Base-by-base conservation (phyloP, 1,140 invertebrate species). In the Delia radicum region DNA sequence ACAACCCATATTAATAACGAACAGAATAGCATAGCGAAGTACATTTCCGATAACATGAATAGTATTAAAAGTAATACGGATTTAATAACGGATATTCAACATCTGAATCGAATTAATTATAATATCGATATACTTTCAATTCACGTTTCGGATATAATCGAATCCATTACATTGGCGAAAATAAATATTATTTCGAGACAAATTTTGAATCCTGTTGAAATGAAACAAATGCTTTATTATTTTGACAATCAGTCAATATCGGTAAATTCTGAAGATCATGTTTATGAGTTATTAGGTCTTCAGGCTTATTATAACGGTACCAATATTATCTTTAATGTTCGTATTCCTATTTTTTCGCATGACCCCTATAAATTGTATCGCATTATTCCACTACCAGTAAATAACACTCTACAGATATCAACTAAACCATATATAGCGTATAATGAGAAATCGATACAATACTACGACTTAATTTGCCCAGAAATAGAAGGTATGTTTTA, bases 221-320 rank as follows among this genome's bases (percentile, higher is more conserved):
- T 74, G 15, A 13, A 31, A 8, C 15, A 55, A 55, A 48, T 74
- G 6, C 18, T n/a, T 26, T 6, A 28, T 28, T 2, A 27, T 61
- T 62, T 74, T 29, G 3, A 27, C 55, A 67, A 24, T 42, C 61
- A 75, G 33, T 8, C 3, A 1, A 18, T 28, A 10, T n/a, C 37
- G 1, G 12, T 72, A 15, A 29, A 55, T 13, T 61, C 69, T 0
- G 37, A 61, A 0, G 65, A 72, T 28, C 33, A 61, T 10, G 21
- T 72, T 1, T 72, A 76, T 27, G 75, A 76, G 29, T 4, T 72
- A 0, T 31, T 76, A 31, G 27, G 61, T 2, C n/a, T 72, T 3
- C 63, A 76, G 33, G 75, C 75, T 7, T 76, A 76, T 27, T 76
- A 71, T 6, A 76, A 76, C 28, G 13, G n/a, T 13, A 61, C 65